Evolutionary conservation across 2,888 invertebrate species (phyloP).

Genomic region (Acronicta psi): DNA sequence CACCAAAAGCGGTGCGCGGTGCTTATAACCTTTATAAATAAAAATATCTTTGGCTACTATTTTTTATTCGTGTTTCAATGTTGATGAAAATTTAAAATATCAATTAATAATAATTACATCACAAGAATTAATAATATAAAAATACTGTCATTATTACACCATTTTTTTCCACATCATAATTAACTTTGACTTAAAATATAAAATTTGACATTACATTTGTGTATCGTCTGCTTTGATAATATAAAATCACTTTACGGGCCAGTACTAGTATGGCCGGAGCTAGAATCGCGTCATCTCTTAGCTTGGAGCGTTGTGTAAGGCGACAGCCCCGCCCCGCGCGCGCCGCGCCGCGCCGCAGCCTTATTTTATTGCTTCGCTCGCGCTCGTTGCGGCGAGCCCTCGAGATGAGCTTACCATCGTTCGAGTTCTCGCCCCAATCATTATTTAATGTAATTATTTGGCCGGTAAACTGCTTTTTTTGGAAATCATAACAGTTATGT

Average conservation of each 20-base stretch:
- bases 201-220: too few relatives aligned
- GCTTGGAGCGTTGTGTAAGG: conserved; percentile 44
- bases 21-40: conserved; percentile 21
- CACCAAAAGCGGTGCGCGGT: conserved; percentile 62
- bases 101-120: too few relatives aligned
- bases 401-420: conserved; percentile 81
- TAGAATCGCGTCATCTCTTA: conserved; percentile 61
- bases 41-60: neutral
- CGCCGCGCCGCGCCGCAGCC: conserved; percentile 63
- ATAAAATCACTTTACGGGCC: too few relatives aligned
- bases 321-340: conserved; percentile 57
- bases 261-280: too few relatives aligned
- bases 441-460: conserved; percentile 87
- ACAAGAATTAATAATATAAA: too few relatives aligned
- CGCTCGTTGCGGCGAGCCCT: conserved; percentile 77
- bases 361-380: conserved; percentile 80
- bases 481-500: conserved; percentile 78
- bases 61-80: neutral
- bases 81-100: too few relatives aligned
- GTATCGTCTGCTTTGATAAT: too few relatives aligned
- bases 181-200: too few relatives aligned
- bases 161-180: too few relatives aligned
- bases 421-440: conserved; percentile 80
- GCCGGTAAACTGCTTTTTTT: conserved; percentile 79
- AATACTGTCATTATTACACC: too few relatives aligned